Conservation (phyloP, 2,113 vertebrate species). For the Gopherus flavomarginatus region DNA sequence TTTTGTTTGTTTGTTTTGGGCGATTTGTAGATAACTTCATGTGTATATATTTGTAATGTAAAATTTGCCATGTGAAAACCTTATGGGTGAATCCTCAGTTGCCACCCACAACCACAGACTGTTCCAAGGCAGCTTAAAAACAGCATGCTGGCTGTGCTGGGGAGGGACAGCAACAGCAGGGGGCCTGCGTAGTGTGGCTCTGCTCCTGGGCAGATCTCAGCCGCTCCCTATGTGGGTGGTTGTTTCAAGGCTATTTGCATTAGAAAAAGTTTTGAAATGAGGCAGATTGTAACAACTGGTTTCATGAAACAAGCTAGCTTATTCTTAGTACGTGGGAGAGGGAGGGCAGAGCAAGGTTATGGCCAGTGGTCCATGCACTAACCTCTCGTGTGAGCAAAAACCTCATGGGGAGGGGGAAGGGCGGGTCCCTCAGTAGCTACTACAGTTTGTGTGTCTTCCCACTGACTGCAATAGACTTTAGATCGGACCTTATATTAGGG, state of each 20-base stretch:
- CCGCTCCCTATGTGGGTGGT: fast-evolving
- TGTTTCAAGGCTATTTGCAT: background rate
- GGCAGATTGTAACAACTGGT: background rate
- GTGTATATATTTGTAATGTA: fast-evolving
- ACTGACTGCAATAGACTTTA: background rate
- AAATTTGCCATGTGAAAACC: fast-evolving
- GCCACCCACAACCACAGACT: fast-evolving
- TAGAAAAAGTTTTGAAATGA: background rate
- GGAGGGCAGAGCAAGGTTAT: background rate
- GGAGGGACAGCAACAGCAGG: background rate
- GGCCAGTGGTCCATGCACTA: background rate
- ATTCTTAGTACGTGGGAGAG: background rate
- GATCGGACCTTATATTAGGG: background rate
- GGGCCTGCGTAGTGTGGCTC: background rate
- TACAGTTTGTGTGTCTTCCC: background rate
- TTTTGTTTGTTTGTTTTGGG: fast-evolving
- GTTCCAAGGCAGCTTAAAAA: background rate
- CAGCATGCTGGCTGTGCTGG: fast-evolving
- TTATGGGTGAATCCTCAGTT: fast-evolving
- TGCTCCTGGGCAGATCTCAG: fast-evolving
- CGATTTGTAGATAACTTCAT: background rate
- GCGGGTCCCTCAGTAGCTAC: background rate
- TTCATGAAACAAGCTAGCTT: background rate
- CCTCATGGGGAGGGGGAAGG: background rate
- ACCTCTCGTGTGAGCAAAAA: fast-evolving